These are phyloP conservation scores for Subacronicta megacephala DNA, from an alignment of 2,888 invertebrate species.

Conservation along the genomic window DNA sequence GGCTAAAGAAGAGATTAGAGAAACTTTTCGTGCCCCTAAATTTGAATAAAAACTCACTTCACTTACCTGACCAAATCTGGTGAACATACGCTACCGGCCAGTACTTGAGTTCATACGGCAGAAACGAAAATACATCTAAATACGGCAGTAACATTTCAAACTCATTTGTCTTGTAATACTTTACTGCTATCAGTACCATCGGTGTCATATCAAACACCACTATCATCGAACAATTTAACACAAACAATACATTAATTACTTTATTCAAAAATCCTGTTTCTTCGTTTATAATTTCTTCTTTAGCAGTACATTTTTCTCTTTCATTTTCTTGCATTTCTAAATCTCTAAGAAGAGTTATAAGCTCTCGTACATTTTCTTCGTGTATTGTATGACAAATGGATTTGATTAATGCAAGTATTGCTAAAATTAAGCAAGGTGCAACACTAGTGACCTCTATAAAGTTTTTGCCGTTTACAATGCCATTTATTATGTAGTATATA, in stretches of 20 bases:
- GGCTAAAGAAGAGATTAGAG: too few relatives aligned
- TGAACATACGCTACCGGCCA: constrained; percentile 68
- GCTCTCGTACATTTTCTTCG: constrained; percentile 47
- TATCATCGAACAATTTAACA: constrained; percentile 61
- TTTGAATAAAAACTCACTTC: too few relatives aligned
- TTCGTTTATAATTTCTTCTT: constrained; percentile 46
- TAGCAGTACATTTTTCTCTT: constrained; percentile 33
- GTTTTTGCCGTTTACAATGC: constrained; percentile 51
- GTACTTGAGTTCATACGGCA: constrained; percentile 61
- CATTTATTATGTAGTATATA: constrained; percentile 52
- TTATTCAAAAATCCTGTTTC: constrained; percentile 57
- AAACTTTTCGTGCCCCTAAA: too few relatives aligned
- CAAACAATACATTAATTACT: constrained; percentile 59
- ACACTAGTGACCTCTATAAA: constrained; percentile 63
- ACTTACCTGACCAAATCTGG: constrained; percentile 68
- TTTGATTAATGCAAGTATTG: constrained; percentile 58
- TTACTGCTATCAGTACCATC: constrained; percentile 59
- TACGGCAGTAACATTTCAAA: constrained; percentile 65
- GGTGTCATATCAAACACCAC: constrained; percentile 63
- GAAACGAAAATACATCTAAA: constrained; percentile 64
- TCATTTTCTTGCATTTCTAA: constrained; percentile 53
- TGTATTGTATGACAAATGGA: constrained; percentile 50
- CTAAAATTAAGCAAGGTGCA: constrained; percentile 58
- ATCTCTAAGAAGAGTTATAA: constrained; percentile 50
- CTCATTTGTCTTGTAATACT: constrained; percentile 61